These are phyloP conservation scores for Melanophora roralis DNA, from an alignment of 2,888 invertebrate species.

Conservation along the genomic window DNA sequence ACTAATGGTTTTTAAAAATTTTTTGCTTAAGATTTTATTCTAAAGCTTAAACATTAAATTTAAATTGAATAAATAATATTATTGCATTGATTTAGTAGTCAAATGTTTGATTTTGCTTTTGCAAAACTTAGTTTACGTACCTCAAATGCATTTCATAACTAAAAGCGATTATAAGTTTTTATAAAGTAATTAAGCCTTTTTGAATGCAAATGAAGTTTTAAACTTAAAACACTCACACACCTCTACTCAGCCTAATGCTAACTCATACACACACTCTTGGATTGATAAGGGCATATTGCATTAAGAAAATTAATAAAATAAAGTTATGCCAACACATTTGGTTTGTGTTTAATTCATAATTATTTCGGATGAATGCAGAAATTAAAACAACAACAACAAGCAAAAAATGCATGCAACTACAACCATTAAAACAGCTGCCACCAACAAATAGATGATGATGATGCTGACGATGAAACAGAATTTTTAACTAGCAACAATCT, in stretches of 20 bases:
- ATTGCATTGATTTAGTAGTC: not conserved
- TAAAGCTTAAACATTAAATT: no score
- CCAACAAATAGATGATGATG: constrained; percentile 14
- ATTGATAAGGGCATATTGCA: constrained; percentile 33
- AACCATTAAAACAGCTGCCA: constrained; percentile 23
- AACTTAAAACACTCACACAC: not conserved
- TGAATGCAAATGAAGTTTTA: not conserved
- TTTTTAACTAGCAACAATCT: constrained; percentile 35
- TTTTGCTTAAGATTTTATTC: no score
- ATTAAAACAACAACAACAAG: constrained; percentile 31
- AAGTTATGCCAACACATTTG: constrained; percentile 56
- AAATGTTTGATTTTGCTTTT: not conserved
- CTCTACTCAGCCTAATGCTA: not conserved
- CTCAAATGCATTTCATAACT: constrained; percentile 9
- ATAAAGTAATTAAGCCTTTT: constrained; percentile 29
- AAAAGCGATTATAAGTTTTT: constrained; percentile 23
- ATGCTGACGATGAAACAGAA: constrained; percentile 12
- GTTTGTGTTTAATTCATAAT: constrained; percentile 58
- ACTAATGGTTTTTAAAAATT: no score
- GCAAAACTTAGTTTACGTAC: not conserved
- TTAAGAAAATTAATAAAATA: constrained; percentile 1
- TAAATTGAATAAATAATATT: no score
- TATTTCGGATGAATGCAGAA: constrained; percentile 43
- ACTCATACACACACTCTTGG: not conserved
- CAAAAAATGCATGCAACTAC: constrained; percentile 22